Evolutionary conservation across 1,140 invertebrate species (phyloP).

Genomic region (Drosophila tropicalis): DNA sequence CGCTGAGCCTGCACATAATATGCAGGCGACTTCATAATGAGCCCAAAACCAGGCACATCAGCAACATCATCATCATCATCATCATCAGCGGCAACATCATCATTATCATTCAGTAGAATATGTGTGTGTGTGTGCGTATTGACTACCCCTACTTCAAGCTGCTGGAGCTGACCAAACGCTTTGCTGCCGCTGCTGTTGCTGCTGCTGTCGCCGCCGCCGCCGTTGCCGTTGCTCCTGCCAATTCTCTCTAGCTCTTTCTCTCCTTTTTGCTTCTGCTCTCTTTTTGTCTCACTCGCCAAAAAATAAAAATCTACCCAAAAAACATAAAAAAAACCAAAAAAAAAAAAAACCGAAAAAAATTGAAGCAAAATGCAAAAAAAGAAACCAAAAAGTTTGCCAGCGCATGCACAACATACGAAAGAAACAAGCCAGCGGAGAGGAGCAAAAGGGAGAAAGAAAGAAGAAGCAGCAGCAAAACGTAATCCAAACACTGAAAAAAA

Average conservation of each 20-base stretch:
- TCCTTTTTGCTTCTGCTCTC: slow-evolving; percentile 7
- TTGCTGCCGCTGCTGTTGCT: slow-evolving; percentile 31
- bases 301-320: slow-evolving; percentile 82
- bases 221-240: slow-evolving; percentile 21
- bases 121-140: slow-evolving; percentile 15
- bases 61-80: slow-evolving; percentile 43
- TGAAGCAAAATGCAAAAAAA: slow-evolving; percentile 29
- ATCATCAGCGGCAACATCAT: neutral
- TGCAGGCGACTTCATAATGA: slow-evolving; percentile 71
- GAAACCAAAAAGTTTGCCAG: slow-evolving; percentile 34
- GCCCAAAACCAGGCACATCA: slow-evolving; percentile 27
- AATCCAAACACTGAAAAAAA: slow-evolving; percentile 63
- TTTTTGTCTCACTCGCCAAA: slow-evolving; percentile 61
- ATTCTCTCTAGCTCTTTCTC: slow-evolving; percentile 31
- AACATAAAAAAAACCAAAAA: slow-evolving; percentile 56
- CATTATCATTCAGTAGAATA: slow-evolving; percentile 4
- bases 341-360: slow-evolving; percentile 54
- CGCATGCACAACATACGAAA: slow-evolving; percentile 37
- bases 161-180: slow-evolving; percentile 48
- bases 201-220: slow-evolving; percentile 22
- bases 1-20: slow-evolving; percentile 71
- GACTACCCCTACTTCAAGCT: slow-evolving; percentile 69
- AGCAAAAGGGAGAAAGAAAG: slow-evolving; percentile 21
- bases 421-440: slow-evolving; percentile 19
- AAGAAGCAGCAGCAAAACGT: slow-evolving; percentile 48